Conservation (phyloP, 2,888 invertebrate species). For the Masnerella sp. region DNA sequence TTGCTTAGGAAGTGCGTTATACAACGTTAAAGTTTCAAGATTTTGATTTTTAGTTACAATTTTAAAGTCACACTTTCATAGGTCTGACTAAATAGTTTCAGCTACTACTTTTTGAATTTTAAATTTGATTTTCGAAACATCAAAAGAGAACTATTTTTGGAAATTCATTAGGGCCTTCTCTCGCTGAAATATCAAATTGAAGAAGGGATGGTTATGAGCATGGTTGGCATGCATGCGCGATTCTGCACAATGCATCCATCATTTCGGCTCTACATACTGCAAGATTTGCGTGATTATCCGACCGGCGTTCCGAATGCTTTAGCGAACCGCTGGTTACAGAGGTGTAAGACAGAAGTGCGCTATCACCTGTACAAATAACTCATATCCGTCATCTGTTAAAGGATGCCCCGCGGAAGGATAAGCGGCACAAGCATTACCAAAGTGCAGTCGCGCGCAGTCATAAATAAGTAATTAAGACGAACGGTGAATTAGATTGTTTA, state of each 20-base stretch:
- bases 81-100: no score
- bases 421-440: conserved; percentile 2
- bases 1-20: no score
- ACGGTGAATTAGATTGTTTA: neutral
- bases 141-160: no score
- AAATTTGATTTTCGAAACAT: no score
- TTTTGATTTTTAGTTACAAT: no score
- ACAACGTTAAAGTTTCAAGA: no score
- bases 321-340: conserved; percentile 10
- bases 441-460: neutral
- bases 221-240: conserved; percentile 29
- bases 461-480: neutral
- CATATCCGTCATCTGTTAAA: conserved; percentile 15
- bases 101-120: no score
- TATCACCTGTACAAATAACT: conserved; percentile 42
- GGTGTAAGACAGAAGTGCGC: conserved; percentile 37
- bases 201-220: conserved; percentile 28
- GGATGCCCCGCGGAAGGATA: conserved; percentile 4
- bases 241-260: conserved; percentile 44
- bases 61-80: no score
- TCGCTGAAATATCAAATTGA: no score
- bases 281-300: conserved; percentile 43
- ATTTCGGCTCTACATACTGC: conserved; percentile 36
- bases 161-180: no score
- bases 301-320: conserved; percentile 25